Evolutionary conservation across 2,797 vertebrate species (phyloP), one percentile per base, ranked within the genome.

Genomic region (Myotis planiceps): DNA sequence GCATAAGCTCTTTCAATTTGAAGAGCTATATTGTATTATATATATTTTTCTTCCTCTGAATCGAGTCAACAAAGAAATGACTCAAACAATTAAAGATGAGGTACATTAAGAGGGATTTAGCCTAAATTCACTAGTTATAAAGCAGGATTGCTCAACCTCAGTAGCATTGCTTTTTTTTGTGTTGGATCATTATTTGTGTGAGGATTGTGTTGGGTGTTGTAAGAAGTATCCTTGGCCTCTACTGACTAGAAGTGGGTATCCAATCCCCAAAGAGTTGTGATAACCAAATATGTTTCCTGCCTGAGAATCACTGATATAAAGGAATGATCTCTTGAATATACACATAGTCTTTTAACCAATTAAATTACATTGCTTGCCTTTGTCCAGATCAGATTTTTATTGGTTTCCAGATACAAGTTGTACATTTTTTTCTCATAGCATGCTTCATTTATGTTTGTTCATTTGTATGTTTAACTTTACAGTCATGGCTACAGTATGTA

Each of bases 21-120:
- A 94, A 83, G 63, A 94, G 63, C 63, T 49, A 51, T 27, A 55
- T 85, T 53, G 12, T 14, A 83, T 74, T 29, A 7, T 37, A 68
- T 19, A n/a, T 32, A 14, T 65, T 78, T 95, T 72, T 23, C 19
- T 80, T 34, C 15, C 25, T 71, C 39, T 90, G 45, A 79, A 88
- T 86, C 55, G 66, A 88, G n/a, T 37, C 51, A 10, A 92, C 21
- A 93, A 93, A 94, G 80, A 92, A 60, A 79, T 71, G 47, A 87
- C 16, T 75, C 7, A 84, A 39, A 92, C 58, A 83, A 84, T 58
- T 90, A 45, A 84, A 68, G n/a, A 74, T 90, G 18, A 75, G 19
- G 75, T 95, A 65, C 47, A n/a, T 55, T 94, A 82, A 88, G 15
- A 63, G 37, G 37, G 34, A 92, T 88, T 93, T 85, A 72, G 25